phyloP scores from a whole-genome alignment of 2,888 invertebrate species.

The Thecocarcelia acutangulata region DNA sequence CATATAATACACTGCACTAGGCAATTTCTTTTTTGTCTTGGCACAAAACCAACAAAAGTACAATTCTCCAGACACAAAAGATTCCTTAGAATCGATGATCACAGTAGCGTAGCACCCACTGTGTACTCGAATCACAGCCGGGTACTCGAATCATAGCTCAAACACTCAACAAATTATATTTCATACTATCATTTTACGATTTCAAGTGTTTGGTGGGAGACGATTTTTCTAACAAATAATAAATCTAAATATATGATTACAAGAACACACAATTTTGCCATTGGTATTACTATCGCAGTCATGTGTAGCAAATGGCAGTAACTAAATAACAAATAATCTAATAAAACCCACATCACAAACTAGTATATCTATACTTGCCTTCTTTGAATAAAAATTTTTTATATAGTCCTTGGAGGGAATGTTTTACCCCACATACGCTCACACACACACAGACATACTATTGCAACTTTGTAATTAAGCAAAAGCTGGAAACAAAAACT shows the following conservation, averaged over 20 bases:
- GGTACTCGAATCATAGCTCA: too few species aligned
- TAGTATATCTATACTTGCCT: background rate
- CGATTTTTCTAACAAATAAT: background rate
- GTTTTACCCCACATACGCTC: background rate
- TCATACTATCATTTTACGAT: too few species aligned
- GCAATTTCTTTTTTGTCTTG: too few species aligned
- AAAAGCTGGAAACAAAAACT: background rate
- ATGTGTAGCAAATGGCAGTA: slow-evolving; percentile 40
- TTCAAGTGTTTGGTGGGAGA: too few species aligned
- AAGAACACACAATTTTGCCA: background rate
- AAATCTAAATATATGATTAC: background rate
- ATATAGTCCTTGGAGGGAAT: slow-evolving; percentile 2
- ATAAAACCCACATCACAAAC: slow-evolving; percentile 24
- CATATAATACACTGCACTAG: too few species aligned
- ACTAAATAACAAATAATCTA: slow-evolving; percentile 48
- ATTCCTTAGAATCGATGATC: too few species aligned
- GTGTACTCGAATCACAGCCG: too few species aligned
- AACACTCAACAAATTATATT: too few species aligned
- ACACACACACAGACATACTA: background rate
- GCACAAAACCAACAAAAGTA: too few species aligned
- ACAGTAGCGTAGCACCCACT: too few species aligned
- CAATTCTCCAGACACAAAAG: too few species aligned
- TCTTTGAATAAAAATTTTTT: slow-evolving; percentile 30
- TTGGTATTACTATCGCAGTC: slow-evolving; percentile 30
- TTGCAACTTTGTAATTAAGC: slow-evolving; percentile 18